Base-by-base conservation (phyloP, 2,113 vertebrate genomes). In the Myiozetetes cayanensis region DNA sequence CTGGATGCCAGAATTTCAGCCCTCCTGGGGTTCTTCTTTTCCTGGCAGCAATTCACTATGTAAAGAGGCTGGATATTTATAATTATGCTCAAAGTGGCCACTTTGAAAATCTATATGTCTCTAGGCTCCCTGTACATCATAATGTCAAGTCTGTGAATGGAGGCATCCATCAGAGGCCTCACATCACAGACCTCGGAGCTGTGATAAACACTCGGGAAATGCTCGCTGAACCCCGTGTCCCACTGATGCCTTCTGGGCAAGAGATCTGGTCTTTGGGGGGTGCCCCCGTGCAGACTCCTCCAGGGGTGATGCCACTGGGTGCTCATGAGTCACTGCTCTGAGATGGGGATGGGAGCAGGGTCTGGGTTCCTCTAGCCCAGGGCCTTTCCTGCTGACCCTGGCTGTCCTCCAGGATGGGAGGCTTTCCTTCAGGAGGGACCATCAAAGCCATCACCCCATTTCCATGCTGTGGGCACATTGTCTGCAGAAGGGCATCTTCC, bases 51-150 rank as follows among this genome's bases (percentile, higher is more conserved):
- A 96, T 96, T 97, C 94, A 92, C 67, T 95, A 94, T 91, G 96
- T 94, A 96, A 97, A 96, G 75, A 93, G 92, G 90, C 90, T 94
- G 96, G 94, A 94, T 97, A 97, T 97, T 97, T 96, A 95, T 97
- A 97, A 98, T 98, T 98, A 97, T 97, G 97, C 95, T 97, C 97
- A 95, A 97, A 98, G 97, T 97, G 97, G 97, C 96, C 97, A 97
- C 97, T 97, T 97, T 97, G 97, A 97, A 98, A 98, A 98, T 98
- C 97, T 96, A 97, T 98, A 98, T 98, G 97, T 98, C 98, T 98
- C 81, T 95, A 97, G 98, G 98, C 98, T 96, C 97, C 97, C 96
- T 94, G 98, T 98, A 98, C 94, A 98, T 98, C 98, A 98, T 97
- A 74, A 96, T 98, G 98, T 98, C 98, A 98, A 96, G 95, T 89